These are phyloP conservation scores for Setophaga kirtlandii DNA, from an alignment of 2,113 vertebrate genomes.

Conservation along the genomic window DNA sequence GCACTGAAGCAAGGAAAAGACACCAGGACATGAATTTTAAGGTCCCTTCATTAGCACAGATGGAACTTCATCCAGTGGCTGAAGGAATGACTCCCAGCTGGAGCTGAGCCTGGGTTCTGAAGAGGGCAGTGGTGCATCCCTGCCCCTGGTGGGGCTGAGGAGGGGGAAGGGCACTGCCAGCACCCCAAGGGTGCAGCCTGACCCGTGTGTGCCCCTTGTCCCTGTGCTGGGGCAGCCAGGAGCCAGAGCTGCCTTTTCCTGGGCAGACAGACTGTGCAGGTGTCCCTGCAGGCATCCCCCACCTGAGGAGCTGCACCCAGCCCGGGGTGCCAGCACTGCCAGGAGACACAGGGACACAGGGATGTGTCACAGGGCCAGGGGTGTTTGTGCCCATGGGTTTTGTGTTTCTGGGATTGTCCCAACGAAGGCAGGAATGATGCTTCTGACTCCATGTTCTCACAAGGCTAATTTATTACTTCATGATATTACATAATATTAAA, in stretches of 20 bases:
- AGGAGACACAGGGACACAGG: background rate
- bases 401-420: too few relatives aligned
- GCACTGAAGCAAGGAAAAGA: background rate
- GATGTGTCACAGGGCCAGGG: background rate
- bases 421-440: too few relatives aligned
- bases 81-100: background rate
- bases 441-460: too few relatives aligned
- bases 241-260: background rate
- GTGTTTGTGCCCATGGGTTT: too few relatives aligned
- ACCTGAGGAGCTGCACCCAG: background rate
- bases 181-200: background rate
- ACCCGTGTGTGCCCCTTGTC: background rate
- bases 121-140: background rate
- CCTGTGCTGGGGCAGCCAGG: background rate
- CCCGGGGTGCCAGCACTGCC: background rate
- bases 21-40: background rate
- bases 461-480: too few relatives aligned
- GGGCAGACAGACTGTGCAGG: background rate
- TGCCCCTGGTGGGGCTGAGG: background rate
- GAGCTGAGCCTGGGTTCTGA: background rate
- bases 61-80: background rate
- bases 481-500: too few relatives aligned
- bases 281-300: background rate
- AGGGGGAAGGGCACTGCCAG: background rate
- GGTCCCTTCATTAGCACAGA: background rate